Conservation (phyloP, 2,113 vertebrate genomes). For the Nothoprocta perdicaria region DNA sequence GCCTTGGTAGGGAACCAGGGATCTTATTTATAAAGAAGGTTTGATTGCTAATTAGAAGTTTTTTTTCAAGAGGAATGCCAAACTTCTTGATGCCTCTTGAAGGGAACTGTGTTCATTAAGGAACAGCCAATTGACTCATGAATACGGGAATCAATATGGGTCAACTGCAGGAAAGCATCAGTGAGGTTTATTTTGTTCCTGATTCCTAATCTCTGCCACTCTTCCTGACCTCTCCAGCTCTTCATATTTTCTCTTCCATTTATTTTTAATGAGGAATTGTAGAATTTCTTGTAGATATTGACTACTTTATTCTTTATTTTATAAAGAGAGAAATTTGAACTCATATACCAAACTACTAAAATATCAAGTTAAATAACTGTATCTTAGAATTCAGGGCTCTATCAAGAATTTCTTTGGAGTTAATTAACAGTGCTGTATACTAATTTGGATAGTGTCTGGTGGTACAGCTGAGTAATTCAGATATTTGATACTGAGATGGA, state of each 20-base stretch:
- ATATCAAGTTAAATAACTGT: not conserved
- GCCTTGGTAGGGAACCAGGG: not conserved
- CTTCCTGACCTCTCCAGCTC: not conserved
- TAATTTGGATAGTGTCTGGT: not conserved
- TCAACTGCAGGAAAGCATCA: not conserved
- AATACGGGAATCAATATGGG: not conserved
- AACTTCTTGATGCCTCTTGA: not conserved
- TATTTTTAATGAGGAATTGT: not conserved
- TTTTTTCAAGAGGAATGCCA: not conserved
- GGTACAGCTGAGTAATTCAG: not conserved
- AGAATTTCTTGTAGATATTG: not conserved
- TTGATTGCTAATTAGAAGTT: not conserved
- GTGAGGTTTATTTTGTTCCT: not conserved
- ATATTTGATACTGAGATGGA: not conserved
- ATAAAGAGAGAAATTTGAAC: not conserved
- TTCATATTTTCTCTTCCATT: not conserved
- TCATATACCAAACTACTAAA: not conserved
- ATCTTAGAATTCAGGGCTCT: not conserved
- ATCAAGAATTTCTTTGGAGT: not conserved
- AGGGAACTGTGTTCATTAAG: not conserved
- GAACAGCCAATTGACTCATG: not conserved
- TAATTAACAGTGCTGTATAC: not conserved
- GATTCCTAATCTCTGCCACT: not conserved
- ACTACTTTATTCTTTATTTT: not conserved
- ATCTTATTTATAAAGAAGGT: not conserved